Conservation (phyloP, 1,140 invertebrate species). For the Macrosteles quadrilineatus region DNA sequence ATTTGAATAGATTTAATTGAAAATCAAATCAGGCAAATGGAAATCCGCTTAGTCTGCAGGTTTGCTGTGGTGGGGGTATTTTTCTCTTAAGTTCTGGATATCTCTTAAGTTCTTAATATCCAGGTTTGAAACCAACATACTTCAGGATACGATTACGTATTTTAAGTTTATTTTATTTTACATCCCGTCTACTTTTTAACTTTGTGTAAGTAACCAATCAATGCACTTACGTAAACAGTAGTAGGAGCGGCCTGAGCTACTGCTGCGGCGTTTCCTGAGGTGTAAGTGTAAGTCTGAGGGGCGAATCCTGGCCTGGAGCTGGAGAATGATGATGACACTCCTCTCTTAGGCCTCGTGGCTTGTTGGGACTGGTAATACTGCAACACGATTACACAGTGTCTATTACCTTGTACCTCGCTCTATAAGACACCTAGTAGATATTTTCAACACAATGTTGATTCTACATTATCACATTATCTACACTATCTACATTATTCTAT, state of each 20-base stretch:
- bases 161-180: not conserved
- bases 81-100: no score
- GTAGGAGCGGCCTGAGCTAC: not conserved
- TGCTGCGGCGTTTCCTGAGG: not conserved
- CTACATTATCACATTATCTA: no score
- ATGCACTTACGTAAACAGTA: not conserved
- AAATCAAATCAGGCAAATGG: no score
- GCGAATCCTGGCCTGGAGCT: slow-evolving; percentile 1
- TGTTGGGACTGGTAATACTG: not conserved
- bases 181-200: not conserved
- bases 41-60: no score
- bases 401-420: no score
- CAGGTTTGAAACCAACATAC: not conserved
- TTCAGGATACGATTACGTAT: not conserved
- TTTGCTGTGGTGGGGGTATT: no score
- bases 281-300: not conserved
- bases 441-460: no score
- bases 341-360: not conserved
- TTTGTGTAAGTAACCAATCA: not conserved
- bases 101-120: no score
- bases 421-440: no score
- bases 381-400: no score
- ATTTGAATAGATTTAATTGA: no score
- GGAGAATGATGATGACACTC: not conserved
- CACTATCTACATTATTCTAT: no score